Base-by-base conservation (phyloP, 1,140 invertebrate genomes). In the Berghia stephanieae region DNA sequence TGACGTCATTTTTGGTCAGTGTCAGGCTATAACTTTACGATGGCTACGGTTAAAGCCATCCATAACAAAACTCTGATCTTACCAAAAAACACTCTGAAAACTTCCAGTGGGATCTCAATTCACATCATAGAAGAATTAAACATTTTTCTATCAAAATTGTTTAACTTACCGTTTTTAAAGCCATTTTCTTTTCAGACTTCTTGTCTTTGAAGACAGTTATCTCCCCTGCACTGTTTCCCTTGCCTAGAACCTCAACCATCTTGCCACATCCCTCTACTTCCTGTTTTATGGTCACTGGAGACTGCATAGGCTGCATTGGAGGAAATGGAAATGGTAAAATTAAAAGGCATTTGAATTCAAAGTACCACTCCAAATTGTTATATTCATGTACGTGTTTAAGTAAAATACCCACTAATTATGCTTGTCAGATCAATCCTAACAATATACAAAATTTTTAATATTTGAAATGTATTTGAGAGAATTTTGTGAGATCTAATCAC, bases 141-240 rank as follows among this genome's bases (percentile, higher is more conserved):
- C 10, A 63, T 10, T 63, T 27, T 16, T 16, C 57, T 63, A 66
- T 21, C 16, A 66, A 34, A 66, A 66, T 8, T 5, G 5, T 66
- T 6, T 10, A 10, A 70, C 68, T 16, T 70, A 70, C 68, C 18
- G 68, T 70, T 46, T 70, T 70, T 34, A 44, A 46, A 16, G 68
- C 68, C 38, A 44, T 4, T 6, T 44, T 40, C n/a, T 70, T 1
- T 70, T 31, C 24, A 21, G 68, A 44, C 24, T 27, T 10, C 34
- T 46, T 42, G 27, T 70, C 68, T 70, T 24, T 70, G 3, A 70
- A 40, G 21, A 70, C 8, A 13, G 46, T 70, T 13, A 70, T 40
- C 27, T 42, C 40, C 34, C 63, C 63, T 40, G 42, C 2, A 70
- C 43, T 70, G 42, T 44, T 70, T 24, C 68, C 68, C 34, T 24